phyloP scores from a whole-genome alignment of 92 coral and sea anemone species.

The Umimayanthus chanpuru region DNA sequence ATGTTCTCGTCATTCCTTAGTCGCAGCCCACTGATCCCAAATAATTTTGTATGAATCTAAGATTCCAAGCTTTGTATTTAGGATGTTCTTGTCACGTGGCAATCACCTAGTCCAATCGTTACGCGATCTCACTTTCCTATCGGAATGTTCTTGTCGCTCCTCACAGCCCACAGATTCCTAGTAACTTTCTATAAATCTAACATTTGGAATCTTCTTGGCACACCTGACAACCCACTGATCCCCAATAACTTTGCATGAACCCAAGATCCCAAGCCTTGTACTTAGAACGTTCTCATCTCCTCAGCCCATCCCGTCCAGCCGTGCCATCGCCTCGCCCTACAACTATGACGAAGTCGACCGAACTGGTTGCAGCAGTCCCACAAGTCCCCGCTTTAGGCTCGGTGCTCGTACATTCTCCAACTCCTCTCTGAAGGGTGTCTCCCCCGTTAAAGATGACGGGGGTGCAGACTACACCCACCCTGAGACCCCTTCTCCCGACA shows the following conservation, averaged over 20 bases:
- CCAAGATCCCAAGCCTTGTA: background rate
- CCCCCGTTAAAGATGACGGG: constrained; percentile 61
- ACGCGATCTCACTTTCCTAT: too few species aligned
- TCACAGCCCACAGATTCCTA: too few species aligned
- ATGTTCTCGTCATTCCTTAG: too few species aligned
- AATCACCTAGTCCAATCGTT: too few species aligned
- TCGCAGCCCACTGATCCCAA: too few species aligned
- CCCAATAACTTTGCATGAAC: too few species aligned
- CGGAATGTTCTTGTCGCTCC: too few species aligned
- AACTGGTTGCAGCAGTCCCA: constrained; percentile 55
- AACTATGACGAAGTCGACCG: constrained; percentile 73
- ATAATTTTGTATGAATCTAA: too few species aligned
- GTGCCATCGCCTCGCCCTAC: constrained; percentile 63
- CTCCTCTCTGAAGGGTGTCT: constrained; percentile 68
- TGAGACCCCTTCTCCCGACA: constrained; percentile 23
- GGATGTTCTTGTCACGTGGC: too few species aligned
- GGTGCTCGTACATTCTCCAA: constrained; percentile 94
- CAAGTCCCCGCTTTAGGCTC: constrained; percentile 83
- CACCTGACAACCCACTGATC: too few species aligned
- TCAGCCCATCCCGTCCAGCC: constrained; percentile 76
- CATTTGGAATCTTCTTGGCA: too few species aligned
- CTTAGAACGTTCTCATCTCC: background rate
- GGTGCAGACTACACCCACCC: constrained; percentile 17
- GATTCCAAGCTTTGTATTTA: background rate
- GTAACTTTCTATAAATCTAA: background rate